phyloP scores from a whole-genome alignment of 2,113 vertebrate species.

The Macrotus californicus region DNA sequence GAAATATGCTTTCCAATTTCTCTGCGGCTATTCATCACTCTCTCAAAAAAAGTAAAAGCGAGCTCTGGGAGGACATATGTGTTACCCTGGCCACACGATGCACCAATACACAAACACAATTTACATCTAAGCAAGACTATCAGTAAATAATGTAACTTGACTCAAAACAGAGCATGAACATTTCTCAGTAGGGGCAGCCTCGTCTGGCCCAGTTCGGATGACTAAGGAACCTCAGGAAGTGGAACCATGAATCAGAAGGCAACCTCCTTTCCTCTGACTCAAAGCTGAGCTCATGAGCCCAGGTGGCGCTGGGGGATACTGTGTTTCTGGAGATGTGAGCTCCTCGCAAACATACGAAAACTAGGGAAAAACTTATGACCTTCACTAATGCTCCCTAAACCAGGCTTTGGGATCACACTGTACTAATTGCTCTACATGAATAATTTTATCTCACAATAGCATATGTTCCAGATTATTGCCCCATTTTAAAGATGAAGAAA shows the following conservation, averaged over 20 bases:
- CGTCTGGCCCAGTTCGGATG: constrained; percentile 49
- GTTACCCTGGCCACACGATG: constrained; percentile 26
- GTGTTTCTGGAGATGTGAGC: neutral
- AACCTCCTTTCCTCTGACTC: constrained; percentile 66
- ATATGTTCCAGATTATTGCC: neutral
- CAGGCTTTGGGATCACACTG: neutral
- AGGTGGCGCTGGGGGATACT: neutral
- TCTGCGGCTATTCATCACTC: neutral
- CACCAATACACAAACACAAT: constrained; percentile 21
- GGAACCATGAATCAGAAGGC: constrained; percentile 56
- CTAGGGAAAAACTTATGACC: neutral
- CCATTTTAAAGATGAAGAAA: neutral
- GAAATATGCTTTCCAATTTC: constrained; percentile 15
- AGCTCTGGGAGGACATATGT: neutral
- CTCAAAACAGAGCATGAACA: neutral
- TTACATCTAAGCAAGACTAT: neutral
- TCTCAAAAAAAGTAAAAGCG: neutral
- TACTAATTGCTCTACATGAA: no score
- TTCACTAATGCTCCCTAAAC: neutral
- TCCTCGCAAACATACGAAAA: neutral
- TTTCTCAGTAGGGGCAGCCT: constrained; percentile 9
- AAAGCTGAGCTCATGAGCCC: constrained; percentile 44
- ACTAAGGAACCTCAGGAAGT: constrained; percentile 67
- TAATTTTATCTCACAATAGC: neutral
- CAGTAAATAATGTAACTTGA: constrained; percentile 21